A percentile compares a stretch with the other conserved stretches of the same genome.
Conservation (phyloP, 2,797 vertebrate genomes). For the Hapalemur alaotrensis region DNA sequence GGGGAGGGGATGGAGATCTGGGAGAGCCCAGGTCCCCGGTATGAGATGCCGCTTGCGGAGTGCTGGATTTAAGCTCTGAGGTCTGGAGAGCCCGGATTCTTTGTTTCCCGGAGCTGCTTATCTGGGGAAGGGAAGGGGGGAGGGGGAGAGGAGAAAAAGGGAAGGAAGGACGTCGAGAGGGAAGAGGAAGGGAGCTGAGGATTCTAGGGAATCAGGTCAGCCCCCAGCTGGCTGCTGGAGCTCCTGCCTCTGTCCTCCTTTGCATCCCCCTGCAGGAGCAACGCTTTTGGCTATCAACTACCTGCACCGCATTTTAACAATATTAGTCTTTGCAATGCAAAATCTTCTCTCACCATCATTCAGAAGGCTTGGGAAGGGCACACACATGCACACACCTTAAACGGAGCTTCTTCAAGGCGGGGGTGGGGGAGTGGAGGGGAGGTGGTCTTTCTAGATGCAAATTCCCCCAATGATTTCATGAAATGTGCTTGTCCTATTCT, state of each 20-base stretch:
- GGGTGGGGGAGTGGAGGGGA: background rate
- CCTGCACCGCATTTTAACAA: background rate
- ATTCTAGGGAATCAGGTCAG: conserved; percentile 69
- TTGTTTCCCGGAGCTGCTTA: conserved; percentile 71
- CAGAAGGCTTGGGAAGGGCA: conserved; percentile 26
- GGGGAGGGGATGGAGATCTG: conserved; percentile 60
- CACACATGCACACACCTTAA: background rate
- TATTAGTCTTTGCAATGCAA: conserved; percentile 44
- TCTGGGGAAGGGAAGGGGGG: conserved; percentile 38
- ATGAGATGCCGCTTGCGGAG: background rate
- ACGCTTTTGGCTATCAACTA: background rate
- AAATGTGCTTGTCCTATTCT: background rate
- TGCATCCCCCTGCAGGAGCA: background rate
- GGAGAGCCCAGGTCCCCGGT: background rate
- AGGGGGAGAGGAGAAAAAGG: conserved; percentile 35
- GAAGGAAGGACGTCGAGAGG: conserved; percentile 53
- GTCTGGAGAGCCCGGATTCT: conserved; percentile 37
- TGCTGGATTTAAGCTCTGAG: background rate
- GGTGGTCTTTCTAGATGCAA: background rate
- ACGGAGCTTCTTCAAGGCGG: conserved; percentile 33
- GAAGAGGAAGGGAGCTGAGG: conserved; percentile 54
- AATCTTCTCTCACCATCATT: background rate
- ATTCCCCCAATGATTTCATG: background rate
- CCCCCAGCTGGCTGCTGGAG: conserved; percentile 35
- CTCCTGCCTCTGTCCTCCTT: conserved; percentile 29